Base-by-base conservation (phyloP, 2,113 vertebrate genomes). In the Oplegnathus fasciatus region DNA sequence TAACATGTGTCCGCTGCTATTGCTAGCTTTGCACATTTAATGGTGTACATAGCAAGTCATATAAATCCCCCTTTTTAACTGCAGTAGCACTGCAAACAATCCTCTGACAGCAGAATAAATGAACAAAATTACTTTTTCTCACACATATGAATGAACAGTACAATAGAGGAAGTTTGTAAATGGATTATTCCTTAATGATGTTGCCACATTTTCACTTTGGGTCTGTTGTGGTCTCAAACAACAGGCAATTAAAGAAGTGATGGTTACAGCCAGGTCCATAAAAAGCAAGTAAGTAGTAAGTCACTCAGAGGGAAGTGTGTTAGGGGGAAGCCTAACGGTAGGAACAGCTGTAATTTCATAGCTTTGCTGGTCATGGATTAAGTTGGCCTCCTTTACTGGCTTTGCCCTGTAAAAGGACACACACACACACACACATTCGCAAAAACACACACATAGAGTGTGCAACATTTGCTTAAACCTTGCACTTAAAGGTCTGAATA, bases 401-500 rank as follows among this genome's bases (percentile, higher is more conserved):
- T 65, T 81, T 61, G 30, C 18, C 30, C 30, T 52, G 48, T 34
- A 60, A 71, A 7, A 24, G 5, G 17, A 61, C 57, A 54, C 66
- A 71, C 44, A 46, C n/a, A 50, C 30, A 30, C 46, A 80, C 55
- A 50, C 15, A 57, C 10, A 18, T n/a, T n/a, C n/a, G n/a, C 44
- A 46, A 8, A 77, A 42, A 70, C 50, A 82, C 84, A 80, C 74
- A 77, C 65, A 32, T 0, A 48, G 34, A n/a, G 22, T 6, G 24
- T 28, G 13, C 20, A 69, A 20, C 78, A 52, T 79, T 84, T 72
- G 28, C 55, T 77, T 82, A 44, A 80, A 88, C 24, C 75, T 14
- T 26, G 3, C 48, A 77, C 75, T 60, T 84, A 60, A 83, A 87
- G 72, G 83, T 48, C 70, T 86, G 89, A 91, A 92, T 94, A 90